Conservation (phyloP, 1,140 invertebrate species). For the Brachionus manjavacas region DNA sequence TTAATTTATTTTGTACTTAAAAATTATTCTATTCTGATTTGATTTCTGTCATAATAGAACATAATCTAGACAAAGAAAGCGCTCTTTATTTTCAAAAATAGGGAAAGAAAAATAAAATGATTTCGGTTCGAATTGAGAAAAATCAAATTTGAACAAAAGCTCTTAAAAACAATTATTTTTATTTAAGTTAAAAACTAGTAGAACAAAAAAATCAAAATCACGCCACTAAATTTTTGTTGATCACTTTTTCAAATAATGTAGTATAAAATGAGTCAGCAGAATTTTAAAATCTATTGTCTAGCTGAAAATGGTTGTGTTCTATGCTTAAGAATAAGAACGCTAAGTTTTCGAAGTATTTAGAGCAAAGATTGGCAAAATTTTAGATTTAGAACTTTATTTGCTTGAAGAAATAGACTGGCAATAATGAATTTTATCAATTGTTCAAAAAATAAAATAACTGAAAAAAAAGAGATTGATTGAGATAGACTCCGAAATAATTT, state of each 20-base stretch:
- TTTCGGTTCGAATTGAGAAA: too few relatives aligned
- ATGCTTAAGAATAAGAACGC: not conserved
- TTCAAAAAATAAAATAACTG: not conserved
- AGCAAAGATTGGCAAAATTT: not conserved
- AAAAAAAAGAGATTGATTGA: not conserved
- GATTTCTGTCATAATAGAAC: too few relatives aligned
- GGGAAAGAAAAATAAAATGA: too few relatives aligned
- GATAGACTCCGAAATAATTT: not conserved
- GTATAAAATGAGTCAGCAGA: not conserved
- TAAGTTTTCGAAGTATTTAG: not conserved
- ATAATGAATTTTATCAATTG: too few relatives aligned
- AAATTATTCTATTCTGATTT: too few relatives aligned
- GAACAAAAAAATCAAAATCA: not conserved
- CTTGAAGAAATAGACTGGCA: not conserved
- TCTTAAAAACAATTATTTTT: too few relatives aligned
- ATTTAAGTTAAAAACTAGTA: too few relatives aligned
- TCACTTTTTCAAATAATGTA: not conserved
- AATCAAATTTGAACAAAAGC: too few relatives aligned
- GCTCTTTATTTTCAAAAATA: too few relatives aligned
- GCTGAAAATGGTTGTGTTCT: not conserved
- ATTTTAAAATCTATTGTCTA: not conserved
- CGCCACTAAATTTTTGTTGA: not conserved
- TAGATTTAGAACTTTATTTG: not conserved
- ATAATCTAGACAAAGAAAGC: too few relatives aligned
- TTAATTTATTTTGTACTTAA: too few relatives aligned